phyloP scores from a whole-genome alignment of 2,888 invertebrate species.

The Apodemia duryi region DNA sequence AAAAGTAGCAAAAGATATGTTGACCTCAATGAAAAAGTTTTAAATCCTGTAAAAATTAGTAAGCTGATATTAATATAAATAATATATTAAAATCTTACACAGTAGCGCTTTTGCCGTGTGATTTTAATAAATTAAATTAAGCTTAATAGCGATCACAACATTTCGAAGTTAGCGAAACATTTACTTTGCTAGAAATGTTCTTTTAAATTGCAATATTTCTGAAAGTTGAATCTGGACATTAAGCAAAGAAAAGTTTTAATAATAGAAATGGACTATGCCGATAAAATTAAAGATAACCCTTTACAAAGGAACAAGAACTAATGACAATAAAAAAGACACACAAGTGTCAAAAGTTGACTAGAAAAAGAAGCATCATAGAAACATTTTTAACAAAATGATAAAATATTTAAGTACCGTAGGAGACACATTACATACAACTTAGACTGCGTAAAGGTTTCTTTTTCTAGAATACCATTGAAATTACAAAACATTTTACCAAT shows the following conservation, averaged over 20 bases:
- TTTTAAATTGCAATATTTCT: neutral
- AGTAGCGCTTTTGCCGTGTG: neutral
- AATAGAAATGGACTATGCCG: neutral
- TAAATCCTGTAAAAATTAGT: neutral
- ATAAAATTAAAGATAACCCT: neutral
- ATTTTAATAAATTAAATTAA: neutral
- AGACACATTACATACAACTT: constrained; percentile 40
- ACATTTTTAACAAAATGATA: constrained; percentile 44
- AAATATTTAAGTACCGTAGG: constrained; percentile 48
- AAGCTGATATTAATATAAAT: neutral
- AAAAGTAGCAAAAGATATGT: neutral
- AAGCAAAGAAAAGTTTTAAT: neutral
- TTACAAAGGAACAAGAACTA: constrained; percentile 14
- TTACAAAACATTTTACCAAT: constrained; percentile 3
- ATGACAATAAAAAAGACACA: constrained; percentile 36
- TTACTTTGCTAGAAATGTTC: neutral
- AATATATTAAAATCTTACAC: neutral
- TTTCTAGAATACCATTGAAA: constrained; percentile 7
- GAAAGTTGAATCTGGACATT: neutral
- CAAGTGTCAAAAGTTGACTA: constrained; percentile 56
- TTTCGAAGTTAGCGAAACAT: neutral
- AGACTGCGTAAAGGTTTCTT: constrained; percentile 25
- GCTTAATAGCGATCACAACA: neutral
- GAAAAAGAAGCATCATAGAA: constrained; percentile 48
- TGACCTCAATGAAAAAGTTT: neutral